A percentile compares a stretch with the other conserved stretches of the same genome.
Evolutionary conservation across 2,888 invertebrate genomes (phyloP).

Genomic region (Sinohyriopsis cumingii): DNA sequence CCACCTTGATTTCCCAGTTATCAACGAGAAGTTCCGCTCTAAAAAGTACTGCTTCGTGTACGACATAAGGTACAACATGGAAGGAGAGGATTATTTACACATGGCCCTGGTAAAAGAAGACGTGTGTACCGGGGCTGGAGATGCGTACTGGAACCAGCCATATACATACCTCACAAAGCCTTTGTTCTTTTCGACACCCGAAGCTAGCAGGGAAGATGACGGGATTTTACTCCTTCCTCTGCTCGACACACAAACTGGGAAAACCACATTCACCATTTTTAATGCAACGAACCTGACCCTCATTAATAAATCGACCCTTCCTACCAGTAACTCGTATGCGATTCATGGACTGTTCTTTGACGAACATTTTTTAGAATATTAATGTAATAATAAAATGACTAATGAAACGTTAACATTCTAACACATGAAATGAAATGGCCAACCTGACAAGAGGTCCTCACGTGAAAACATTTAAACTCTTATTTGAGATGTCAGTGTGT

Average conservation of each 20-base stretch:
- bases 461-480: too few relatives aligned
- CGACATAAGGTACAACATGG: conserved; percentile 51
- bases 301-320: conserved; percentile 46
- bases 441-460: too few relatives aligned
- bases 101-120: conserved; percentile 61
- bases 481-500: too few relatives aligned
- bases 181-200: conserved; percentile 56
- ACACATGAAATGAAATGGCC: too few relatives aligned
- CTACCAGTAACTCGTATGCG: conserved; percentile 58
- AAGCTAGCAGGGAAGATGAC: conserved; percentile 41
- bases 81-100: conserved; percentile 42
- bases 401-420: too few relatives aligned
- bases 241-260: too few relatives aligned
- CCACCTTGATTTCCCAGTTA: conserved; percentile 58
- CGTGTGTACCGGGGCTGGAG: conserved; percentile 45
- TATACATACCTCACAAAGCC: conserved; percentile 57
- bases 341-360: conserved; percentile 62
- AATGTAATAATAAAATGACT: too few relatives aligned
- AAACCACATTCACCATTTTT: too few relatives aligned
- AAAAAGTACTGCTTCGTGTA: conserved; percentile 59
- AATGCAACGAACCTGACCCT: too few relatives aligned
- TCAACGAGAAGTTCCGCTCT: conserved; percentile 58
- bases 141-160: conserved; percentile 39
- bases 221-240: too few relatives aligned
- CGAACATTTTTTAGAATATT: too few relatives aligned